phyloP scores from a whole-genome alignment of 2,113 vertebrate genomes.

The Atrichornis clamosus region DNA sequence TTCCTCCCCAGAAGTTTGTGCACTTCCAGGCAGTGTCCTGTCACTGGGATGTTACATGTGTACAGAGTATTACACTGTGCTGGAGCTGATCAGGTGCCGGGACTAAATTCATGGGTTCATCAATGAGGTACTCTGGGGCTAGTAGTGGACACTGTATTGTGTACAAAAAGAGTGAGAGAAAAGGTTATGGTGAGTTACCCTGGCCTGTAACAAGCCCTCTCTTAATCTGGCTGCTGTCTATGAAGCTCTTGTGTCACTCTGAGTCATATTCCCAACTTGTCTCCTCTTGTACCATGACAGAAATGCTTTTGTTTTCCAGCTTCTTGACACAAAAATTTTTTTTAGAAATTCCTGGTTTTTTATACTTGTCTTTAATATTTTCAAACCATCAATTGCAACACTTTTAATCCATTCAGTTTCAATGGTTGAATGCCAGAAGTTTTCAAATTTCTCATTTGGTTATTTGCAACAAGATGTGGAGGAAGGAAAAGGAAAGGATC shows the following conservation, averaged over 20 bases:
- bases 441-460: background rate
- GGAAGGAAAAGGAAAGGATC: background rate
- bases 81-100: background rate
- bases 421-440: background rate
- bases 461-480: background rate
- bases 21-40: background rate
- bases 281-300: background rate
- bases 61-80: background rate
- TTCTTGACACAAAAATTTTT: background rate
- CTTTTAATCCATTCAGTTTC: background rate
- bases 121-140: background rate
- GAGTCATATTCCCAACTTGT: background rate
- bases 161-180: background rate
- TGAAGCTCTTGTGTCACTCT: fast-evolving
- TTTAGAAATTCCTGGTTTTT: background rate
- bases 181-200: background rate
- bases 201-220: background rate
- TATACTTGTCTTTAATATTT: background rate
- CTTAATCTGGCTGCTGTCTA: background rate
- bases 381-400: background rate
- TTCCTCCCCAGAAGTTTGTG: background rate
- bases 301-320: background rate
- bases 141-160: background rate
- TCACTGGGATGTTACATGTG: background rate
- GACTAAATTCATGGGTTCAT: background rate